Base-by-base conservation (phyloP, 1,140 invertebrate species). In the Bombus terrestris region DNA sequence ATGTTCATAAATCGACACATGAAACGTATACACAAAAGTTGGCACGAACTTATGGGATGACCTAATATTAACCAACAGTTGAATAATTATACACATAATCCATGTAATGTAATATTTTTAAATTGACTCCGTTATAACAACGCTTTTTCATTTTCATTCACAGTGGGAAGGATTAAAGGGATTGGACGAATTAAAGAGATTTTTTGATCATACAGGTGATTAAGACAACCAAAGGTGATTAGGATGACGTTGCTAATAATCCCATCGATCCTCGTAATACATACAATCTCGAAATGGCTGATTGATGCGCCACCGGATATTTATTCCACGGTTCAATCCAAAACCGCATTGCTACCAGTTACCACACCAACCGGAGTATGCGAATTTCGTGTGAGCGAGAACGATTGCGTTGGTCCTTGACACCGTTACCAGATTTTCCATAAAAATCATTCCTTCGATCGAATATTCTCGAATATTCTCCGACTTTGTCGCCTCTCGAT, bases 251-350 rank as follows among this genome's bases (percentile, higher is more conserved):
- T 35, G 62, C 25, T 79, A 25, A 68, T 43, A 32, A 47, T 66
- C 39, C 39, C 32, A 66, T 43, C n/a, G 62, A 68, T 68, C 41
- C 32, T 18, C 10, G n/a, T n/a, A 22, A 15, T 39, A 6, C n/a
- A 32, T 13, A 57, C 47, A 81, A 72, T 81, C 79, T 32, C 68
- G 66, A n/a, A 53, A 15, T 22, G 6, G 68, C 43, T 72, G 79
- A 72, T 81, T 57, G 47, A 81, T 41, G 79, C 28, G 18, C 13
- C 79, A 41, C 79, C 68, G 79, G 79, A 81, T 72, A 72, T 81
- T 72, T 81, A 71, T 81, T 57, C 79, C 71, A 71, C 47, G 68
- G 68, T 71, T 39, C 71, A 72, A 81, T 72, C 35, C 47, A 28
- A 81, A 72, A 72, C 79, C 79, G 47, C 79, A 41, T 12, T 0